Percentiles rank a stretch among this genome's conserved stretches.
phyloP scores from a whole-genome alignment of 64 coral and sea anemone genomes.

The Orbicella faveolata region DNA sequence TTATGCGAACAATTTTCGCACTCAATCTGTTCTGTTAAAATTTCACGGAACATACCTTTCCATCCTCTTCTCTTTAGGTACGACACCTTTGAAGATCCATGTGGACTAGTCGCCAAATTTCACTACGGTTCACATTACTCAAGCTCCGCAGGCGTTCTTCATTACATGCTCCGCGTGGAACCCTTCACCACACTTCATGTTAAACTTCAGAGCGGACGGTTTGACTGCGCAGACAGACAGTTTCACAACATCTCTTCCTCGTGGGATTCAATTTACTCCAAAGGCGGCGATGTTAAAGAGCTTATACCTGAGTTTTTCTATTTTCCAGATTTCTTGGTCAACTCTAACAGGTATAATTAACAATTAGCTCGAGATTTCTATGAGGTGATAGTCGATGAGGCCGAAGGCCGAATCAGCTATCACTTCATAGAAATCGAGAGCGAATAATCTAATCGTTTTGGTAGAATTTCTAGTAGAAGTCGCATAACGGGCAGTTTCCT shows the following conservation, averaged over 20 bases:
- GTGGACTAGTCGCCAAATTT: constrained; percentile 85
- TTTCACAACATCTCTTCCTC: constrained; percentile 61
- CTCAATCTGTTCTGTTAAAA: neutral
- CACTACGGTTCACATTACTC: constrained; percentile 98
- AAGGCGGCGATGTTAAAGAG: constrained; percentile 89
- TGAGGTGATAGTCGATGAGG: too few species aligned
- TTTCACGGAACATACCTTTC: neutral
- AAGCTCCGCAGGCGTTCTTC: constrained; percentile 77
- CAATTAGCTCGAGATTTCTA: too few species aligned
- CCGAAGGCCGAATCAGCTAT: too few species aligned
- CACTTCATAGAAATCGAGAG: too few species aligned
- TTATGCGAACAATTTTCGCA: neutral
- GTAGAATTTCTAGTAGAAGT: too few species aligned
- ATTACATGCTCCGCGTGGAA: constrained; percentile 93
- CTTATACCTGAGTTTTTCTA: constrained; percentile 98
- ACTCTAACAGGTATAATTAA: constrained; percentile 62
- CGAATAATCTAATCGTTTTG: too few species aligned
- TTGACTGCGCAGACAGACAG: constrained; percentile 90
- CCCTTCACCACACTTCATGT: constrained; percentile 92
- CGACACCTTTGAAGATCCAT: constrained; percentile 74
- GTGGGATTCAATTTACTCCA: constrained; percentile 85
- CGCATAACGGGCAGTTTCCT: too few species aligned
- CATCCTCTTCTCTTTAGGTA: constrained; percentile 51
- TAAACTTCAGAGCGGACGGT: constrained; percentile 85
- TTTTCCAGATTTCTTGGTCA: constrained; percentile 93